Evolutionary conservation across 2,888 invertebrate species (phyloP).

Genomic region (Dugesia japonica): DNA sequence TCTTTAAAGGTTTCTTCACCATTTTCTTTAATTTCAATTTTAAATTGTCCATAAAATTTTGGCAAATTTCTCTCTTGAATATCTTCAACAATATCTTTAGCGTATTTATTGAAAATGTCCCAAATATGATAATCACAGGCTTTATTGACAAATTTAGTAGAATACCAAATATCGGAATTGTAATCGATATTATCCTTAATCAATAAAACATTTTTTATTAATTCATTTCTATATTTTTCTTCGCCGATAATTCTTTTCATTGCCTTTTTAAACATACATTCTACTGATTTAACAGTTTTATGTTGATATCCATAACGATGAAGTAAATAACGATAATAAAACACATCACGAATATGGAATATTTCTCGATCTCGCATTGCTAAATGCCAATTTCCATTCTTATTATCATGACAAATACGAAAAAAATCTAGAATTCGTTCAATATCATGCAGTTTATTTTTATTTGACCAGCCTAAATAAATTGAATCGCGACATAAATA

Average conservation of each 20-base stretch:
- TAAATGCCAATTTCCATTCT: background rate
- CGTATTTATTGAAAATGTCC: background rate
- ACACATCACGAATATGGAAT: background rate
- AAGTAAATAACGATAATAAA: background rate
- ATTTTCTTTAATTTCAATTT: background rate
- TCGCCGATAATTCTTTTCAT: background rate
- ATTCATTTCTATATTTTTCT: background rate
- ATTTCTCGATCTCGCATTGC: background rate
- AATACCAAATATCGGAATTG: background rate
- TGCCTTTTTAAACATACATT: background rate
- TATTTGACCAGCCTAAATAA: background rate
- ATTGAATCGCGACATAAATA: background rate
- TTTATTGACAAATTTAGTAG: background rate
- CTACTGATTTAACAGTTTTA: background rate
- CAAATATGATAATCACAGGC: background rate
- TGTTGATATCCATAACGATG: background rate
- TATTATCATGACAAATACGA: background rate
- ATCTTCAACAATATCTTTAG: background rate
- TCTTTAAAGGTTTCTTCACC: background rate
- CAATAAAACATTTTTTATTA: background rate
- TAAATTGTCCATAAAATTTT: background rate
- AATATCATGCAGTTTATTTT: background rate
- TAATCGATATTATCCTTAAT: background rate
- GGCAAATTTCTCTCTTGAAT: background rate
- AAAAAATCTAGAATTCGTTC: background rate